Base-by-base conservation (phyloP, 1,140 invertebrate genomes). In the Zaprionus nigranus region DNA sequence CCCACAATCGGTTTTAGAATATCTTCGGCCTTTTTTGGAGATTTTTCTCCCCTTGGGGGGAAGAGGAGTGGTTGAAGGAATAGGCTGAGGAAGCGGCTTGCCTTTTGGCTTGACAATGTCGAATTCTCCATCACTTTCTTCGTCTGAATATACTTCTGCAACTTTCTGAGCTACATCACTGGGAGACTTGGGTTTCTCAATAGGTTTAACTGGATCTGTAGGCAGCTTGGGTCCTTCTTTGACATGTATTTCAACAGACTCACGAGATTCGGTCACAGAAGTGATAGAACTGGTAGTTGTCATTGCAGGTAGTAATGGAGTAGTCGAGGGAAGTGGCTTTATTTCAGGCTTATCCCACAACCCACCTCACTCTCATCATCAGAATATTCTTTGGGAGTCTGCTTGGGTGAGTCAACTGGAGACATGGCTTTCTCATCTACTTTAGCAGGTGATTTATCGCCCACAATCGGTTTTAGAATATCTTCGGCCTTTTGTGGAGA, bases 101-200 rank as follows among this genome's bases (percentile, higher is more conserved):
- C 51, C 60, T 51, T 51, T 15, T 12, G 36, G 15, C 13, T 9
- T 65, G 2, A 5, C 26, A 53, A 51, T 20, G 36, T 43, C 57
- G 7, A 17, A 20, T 49, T 69, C 57, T 36, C 60, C 46, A 36
- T 40, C 57, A 60, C 54, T 59, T 34, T 68, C 56, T 12, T 68
- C 38, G n/a, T 43, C 40, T 43, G 40, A 28, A 28, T 28, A 28
- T 28, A 7, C 26, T 28, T 28, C 5, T 28, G 26, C 26, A 28
- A 28, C 26, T 28, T 28, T 28, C 26, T 6, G 26, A 28, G 6
- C 26, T 28, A 28, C 26, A 28, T 28, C 26, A 28, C 26, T 28
- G 26, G 26, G 5, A 28, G 26, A 28, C 26, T 28, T 28, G 5
- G 26, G 26, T 7, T 28, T 28, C 26, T 28, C 26, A 28, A 28